Evolutionary conservation across 1,140 invertebrate genomes (phyloP).

Genomic region (Hermatobates lingyangjiaoensis): DNA sequence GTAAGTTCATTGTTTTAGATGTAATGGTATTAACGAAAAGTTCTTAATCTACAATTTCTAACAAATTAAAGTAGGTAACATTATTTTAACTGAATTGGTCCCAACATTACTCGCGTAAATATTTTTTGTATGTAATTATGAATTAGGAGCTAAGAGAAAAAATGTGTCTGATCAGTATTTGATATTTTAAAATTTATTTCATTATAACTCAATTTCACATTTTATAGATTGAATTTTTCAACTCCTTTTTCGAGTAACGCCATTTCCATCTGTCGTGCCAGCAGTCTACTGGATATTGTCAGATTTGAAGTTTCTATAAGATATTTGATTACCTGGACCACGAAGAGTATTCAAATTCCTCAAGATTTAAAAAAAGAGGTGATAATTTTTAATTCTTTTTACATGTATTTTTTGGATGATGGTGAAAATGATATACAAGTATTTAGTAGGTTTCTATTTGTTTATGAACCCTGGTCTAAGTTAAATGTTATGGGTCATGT

Average conservation of each 20-base stretch:
- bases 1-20: too few relatives aligned
- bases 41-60: background rate
- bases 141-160: background rate
- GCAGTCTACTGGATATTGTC: slow-evolving; percentile 48
- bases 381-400: slow-evolving; percentile 15
- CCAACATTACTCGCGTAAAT: background rate
- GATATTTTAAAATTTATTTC: slow-evolving; percentile 13
- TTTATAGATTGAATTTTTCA: slow-evolving; percentile 84
- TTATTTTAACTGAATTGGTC: background rate
- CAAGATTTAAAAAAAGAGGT: slow-evolving; percentile 26
- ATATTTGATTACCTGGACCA: slow-evolving; percentile 41
- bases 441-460: background rate
- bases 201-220: too few relatives aligned
- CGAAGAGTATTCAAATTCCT: slow-evolving; percentile 20
- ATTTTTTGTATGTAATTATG: slow-evolving; percentile 1
- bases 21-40: too few relatives aligned
- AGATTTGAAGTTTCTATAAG: slow-evolving; percentile 65
- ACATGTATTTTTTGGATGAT: background rate
- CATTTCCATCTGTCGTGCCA: slow-evolving; percentile 75
- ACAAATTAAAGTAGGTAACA: background rate
- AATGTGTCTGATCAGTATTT: slow-evolving; percentile 3
- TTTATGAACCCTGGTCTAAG: background rate
- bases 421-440: background rate
- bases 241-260: slow-evolving; percentile 89
- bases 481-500: background rate